Evolutionary conservation across 1,140 invertebrate genomes (phyloP).

Genomic region (Hormaphis cornu): DNA sequence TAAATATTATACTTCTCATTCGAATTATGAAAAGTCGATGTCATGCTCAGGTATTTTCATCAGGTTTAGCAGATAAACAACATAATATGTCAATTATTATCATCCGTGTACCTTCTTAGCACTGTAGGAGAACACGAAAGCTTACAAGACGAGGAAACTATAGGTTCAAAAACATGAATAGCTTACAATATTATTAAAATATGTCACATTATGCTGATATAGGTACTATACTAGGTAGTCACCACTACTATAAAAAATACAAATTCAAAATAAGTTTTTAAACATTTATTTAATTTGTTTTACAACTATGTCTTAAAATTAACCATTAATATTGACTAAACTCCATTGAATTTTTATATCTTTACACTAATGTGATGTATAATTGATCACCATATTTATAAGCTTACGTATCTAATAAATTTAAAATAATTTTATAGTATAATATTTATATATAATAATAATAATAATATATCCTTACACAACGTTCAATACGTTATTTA

Average conservation of each 20-base stretch:
- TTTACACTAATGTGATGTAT: conserved; percentile 25
- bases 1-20: no score
- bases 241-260: neutral
- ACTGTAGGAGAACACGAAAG: no score
- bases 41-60: no score
- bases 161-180: no score
- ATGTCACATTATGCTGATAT: no score
- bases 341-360: conserved; percentile 24
- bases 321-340: conserved; percentile 32
- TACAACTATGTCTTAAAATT: conserved; percentile 30
- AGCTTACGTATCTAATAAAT: conserved; percentile 13
- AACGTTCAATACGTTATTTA: conserved; percentile 7
- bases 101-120: no score
- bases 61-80: no score
- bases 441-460: neutral
- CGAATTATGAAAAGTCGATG: no score
- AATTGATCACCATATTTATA: conserved; percentile 20
- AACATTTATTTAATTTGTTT: conserved; percentile 30
- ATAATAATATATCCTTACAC: neutral
- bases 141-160: no score
- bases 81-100: no score
- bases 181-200: no score
- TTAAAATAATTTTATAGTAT: conserved; percentile 23
- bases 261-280: conserved; percentile 6
- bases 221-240: no score